These are phyloP conservation scores for Ardeotis arabs DNA, from an alignment of 2,113 vertebrate genomes.

Conservation along the genomic window DNA sequence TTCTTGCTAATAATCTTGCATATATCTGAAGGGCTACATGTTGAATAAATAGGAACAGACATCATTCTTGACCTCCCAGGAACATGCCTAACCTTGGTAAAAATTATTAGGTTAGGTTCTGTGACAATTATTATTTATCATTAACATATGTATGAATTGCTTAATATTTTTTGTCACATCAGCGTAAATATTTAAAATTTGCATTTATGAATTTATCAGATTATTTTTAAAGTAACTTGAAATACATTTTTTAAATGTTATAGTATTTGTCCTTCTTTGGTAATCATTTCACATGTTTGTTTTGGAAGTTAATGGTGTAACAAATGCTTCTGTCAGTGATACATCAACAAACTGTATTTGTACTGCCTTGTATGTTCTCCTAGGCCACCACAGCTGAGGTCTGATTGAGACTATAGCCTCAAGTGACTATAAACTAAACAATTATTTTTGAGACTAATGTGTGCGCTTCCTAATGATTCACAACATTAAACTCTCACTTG, in stretches of 20 bases:
- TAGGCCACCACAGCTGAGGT: constrained; percentile 59
- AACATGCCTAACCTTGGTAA: not conserved
- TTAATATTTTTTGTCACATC: not conserved
- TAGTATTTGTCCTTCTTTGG: constrained; percentile 11
- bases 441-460: constrained; percentile 73
- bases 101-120: not conserved
- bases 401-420: constrained; percentile 58
- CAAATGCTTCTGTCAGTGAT: constrained; percentile 62
- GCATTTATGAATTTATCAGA: not conserved
- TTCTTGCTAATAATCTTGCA: not conserved
- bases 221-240: constrained; percentile 12
- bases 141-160: not conserved
- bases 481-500: constrained; percentile 69
- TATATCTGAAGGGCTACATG: not conserved
- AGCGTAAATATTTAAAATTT: not conserved
- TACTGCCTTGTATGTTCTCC: not conserved
- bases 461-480: constrained; percentile 75
- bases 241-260: not conserved
- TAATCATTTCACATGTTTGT: constrained; percentile 46
- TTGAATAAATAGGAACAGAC: not conserved
- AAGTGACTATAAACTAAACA: constrained; percentile 75
- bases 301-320: constrained; percentile 52
- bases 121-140: not conserved
- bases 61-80: not conserved
- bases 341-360: constrained; percentile 56